Evolutionary conservation across 1,140 invertebrate species (phyloP), one percentile per base, ranked within the genome.

Genomic region (Aporrectodea caliginosa): DNA sequence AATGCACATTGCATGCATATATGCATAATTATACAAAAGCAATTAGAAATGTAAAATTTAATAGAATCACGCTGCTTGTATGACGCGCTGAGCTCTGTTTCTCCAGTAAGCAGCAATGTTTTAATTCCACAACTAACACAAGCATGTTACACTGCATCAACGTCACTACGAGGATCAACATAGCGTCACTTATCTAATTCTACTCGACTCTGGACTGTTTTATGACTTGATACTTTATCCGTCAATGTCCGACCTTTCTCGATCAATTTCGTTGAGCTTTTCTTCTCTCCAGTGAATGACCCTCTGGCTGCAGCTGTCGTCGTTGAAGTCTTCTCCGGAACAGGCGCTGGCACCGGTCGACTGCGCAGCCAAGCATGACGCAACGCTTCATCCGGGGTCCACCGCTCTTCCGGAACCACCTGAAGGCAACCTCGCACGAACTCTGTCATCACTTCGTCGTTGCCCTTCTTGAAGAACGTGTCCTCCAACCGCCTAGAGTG

Each of bases 331-430:
- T 58, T 58, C 43, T 58, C 43, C 70, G n/a, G 6, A 27, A 32
- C 70, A 68, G 73, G 0, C 22, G n/a, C 75, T 0, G 94, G 92
- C 1, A 97, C 96, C 83, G 98, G 90, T 71, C 96, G 90, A 77
- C 97, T 90, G 70, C 96, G 91, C n/a, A 99, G 90, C 98, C 97
- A 99, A 34, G 93, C 91, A 90, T 99, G 98, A 78, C 94, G 91
- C n/a, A 99, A 89, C 12, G 98, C 98, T 82, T 93, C 93, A 78
- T 91, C 91, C 0, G 98, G 97, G 2, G 95, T 98, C 91, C 99
- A 92, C 71, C 98, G 91, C 75, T 92, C 91, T 32, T 94, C 92
- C 1, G 97, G 97, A 90, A 98, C 96, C 96, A 96, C 98, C 83
- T 97, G 95, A 33, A 99, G 90, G 87, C 96, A 98, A 73, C 93